Percentiles rank a stretch among this genome's conserved stretches.
These are phyloP conservation scores for Rhagium mordax DNA, from an alignment of 2,888 invertebrate species.

Conservation along the genomic window DNA sequence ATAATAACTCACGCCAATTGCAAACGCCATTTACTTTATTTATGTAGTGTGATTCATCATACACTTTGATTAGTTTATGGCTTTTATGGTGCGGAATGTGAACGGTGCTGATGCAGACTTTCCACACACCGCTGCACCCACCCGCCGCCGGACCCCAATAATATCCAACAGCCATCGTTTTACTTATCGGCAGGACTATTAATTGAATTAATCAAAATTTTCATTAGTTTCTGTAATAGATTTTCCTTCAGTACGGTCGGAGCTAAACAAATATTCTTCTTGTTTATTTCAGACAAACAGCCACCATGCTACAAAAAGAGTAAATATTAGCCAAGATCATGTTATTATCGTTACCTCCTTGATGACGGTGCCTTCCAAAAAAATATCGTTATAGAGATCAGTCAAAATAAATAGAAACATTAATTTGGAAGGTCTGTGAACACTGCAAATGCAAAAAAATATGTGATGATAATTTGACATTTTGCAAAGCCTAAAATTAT, in stretches of 20 bases:
- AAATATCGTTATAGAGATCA: too few species aligned
- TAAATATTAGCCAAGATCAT: too few species aligned
- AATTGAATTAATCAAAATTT: conserved; percentile 10
- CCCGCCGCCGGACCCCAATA: conserved; percentile 30
- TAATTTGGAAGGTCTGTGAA: too few species aligned
- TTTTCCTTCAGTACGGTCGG: background rate
- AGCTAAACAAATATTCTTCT: too few species aligned
- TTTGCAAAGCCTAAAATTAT: too few species aligned
- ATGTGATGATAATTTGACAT: too few species aligned
- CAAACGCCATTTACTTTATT: conserved; percentile 72
- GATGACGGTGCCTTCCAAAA: too few species aligned
- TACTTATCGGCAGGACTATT: conserved; percentile 14
- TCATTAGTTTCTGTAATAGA: background rate
- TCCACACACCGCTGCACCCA: conserved; percentile 63
- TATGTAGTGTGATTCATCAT: conserved; percentile 72
- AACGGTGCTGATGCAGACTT: conserved; percentile 66
- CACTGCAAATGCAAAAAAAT: too few species aligned
- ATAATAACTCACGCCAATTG: conserved; percentile 72
- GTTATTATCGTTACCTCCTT: too few species aligned
- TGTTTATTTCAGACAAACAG: too few species aligned
- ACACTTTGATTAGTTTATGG: conserved; percentile 72
- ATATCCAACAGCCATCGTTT: background rate
- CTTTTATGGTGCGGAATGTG: conserved; percentile 70
- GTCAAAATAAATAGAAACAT: too few species aligned
- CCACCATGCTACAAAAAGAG: too few species aligned